A percentile compares a stretch with the other conserved stretches of the same genome.
phyloP scores from a whole-genome alignment of 2,797 vertebrate genomes.

The Schizopygopsis malacanthus region DNA sequence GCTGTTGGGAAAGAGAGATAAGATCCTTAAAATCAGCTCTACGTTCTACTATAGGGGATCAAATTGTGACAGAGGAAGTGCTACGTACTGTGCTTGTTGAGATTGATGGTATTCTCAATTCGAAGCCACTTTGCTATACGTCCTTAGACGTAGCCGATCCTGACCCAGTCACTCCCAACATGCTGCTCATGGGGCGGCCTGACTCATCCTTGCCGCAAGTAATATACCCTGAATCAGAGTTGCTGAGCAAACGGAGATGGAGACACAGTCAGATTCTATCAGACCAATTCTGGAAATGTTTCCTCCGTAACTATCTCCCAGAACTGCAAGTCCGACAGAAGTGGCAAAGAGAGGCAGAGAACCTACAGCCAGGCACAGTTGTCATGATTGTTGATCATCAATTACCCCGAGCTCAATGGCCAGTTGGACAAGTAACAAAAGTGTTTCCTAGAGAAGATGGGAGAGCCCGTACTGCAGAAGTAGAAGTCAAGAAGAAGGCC shows the following conservation, averaged over 20 bases:
- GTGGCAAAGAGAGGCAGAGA: background rate
- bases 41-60: background rate
- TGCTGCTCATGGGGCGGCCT: background rate
- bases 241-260: background rate
- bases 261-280: background rate
- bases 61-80: background rate
- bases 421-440: background rate
- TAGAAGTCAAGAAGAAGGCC: background rate
- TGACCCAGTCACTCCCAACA: background rate
- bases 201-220: background rate
- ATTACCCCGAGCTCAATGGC: background rate
- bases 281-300: background rate
- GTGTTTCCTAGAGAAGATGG: constrained; percentile 1
- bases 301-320: background rate
- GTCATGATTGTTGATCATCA: background rate
- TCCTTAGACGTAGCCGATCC: background rate
- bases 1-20: background rate
- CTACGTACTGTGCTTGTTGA: background rate
- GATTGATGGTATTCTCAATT: background rate
- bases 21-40: background rate
- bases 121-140: background rate
- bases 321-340: background rate
- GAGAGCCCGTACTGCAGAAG: background rate
- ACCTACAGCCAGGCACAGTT: background rate
- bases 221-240: background rate